These are phyloP conservation scores for Adrianichthys oophorus DNA, from an alignment of 2,797 vertebrate genomes.

Conservation along the genomic window DNA sequence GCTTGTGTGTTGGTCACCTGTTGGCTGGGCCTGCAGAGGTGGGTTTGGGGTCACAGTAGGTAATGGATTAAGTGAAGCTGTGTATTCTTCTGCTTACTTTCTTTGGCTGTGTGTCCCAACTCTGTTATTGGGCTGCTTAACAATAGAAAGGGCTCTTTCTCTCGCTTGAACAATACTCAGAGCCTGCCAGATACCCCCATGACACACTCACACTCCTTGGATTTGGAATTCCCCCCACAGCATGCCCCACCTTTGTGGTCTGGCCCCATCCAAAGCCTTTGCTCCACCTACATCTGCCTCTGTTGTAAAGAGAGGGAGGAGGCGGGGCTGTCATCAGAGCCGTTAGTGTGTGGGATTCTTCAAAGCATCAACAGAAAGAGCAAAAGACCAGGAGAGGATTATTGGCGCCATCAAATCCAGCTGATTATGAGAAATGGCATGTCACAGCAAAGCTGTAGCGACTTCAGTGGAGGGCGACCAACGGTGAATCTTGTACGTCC, in stretches of 20 bases:
- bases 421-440: conserved; percentile 37
- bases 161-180: conserved; percentile 52
- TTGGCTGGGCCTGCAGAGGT: conserved; percentile 1
- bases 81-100: conserved; percentile 46
- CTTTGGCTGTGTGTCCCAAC: conserved; percentile 20
- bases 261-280: conserved; percentile 23
- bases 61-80: conserved; percentile 55
- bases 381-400: conserved; percentile 16
- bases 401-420: conserved; percentile 13
- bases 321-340: conserved; percentile 50
- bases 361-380: conserved; percentile 35
- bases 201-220: conserved; percentile 15
- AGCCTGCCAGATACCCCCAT: conserved; percentile 39
- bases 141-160: conserved; percentile 63
- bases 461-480: conserved; percentile 31
- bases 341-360: conserved; percentile 45
- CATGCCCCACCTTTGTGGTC: conserved; percentile 1
- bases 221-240: background rate
- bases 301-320: conserved; percentile 39
- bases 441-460: conserved; percentile 12
- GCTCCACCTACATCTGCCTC: conserved; percentile 23
- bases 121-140: conserved; percentile 54
- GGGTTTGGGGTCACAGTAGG: conserved; percentile 53
- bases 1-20: conserved; percentile 15
- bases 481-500: conserved; percentile 41